A percentile compares a stretch with the other conserved stretches of the same genome.
Evolutionary conservation across 2,113 vertebrate species (phyloP).

Genomic region (Arenaria interpres): DNA sequence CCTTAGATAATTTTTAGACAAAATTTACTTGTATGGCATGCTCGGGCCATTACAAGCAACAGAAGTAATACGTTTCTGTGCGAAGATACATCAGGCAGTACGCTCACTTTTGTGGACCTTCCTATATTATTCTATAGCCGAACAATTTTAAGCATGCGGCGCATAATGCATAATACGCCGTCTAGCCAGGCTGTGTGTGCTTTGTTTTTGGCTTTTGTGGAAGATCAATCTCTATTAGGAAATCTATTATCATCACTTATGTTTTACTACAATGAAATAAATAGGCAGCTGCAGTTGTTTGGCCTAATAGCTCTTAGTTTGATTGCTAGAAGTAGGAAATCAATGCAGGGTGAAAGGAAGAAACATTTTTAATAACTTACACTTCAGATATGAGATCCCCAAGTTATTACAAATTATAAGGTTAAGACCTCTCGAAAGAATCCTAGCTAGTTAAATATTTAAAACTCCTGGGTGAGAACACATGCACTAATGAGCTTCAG

Average conservation of each 20-base stretch:
- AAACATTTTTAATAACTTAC: constrained; percentile 67
- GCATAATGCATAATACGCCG: not conserved
- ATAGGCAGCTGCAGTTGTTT: constrained; percentile 59
- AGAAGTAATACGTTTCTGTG: constrained; percentile 74
- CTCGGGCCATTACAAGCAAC: constrained; percentile 83
- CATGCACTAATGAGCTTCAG: constrained; percentile 75
- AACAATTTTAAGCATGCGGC: not conserved
- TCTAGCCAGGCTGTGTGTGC: not conserved
- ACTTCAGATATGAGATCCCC: constrained; percentile 65
- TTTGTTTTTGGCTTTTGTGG: constrained; percentile 29
- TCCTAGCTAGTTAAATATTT: constrained; percentile 81
- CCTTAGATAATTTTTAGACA: constrained; percentile 86
- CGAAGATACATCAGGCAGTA: not conserved
- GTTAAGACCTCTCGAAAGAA: constrained; percentile 77
- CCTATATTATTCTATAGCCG: not conserved
- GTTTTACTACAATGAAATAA: constrained; percentile 72
- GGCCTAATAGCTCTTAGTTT: constrained; percentile 51
- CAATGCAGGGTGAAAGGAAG: constrained; percentile 65
- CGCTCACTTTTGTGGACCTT: not conserved
- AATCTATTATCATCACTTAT: constrained; percentile 65
- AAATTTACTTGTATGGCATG: constrained; percentile 75
- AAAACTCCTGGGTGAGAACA: constrained; percentile 76
- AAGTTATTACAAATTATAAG: constrained; percentile 80
- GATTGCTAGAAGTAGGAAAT: constrained; percentile 64
- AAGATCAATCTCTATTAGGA: constrained; percentile 64